Conservation (phyloP, 2,113 vertebrate species). For the Lynx canadensis region DNA sequence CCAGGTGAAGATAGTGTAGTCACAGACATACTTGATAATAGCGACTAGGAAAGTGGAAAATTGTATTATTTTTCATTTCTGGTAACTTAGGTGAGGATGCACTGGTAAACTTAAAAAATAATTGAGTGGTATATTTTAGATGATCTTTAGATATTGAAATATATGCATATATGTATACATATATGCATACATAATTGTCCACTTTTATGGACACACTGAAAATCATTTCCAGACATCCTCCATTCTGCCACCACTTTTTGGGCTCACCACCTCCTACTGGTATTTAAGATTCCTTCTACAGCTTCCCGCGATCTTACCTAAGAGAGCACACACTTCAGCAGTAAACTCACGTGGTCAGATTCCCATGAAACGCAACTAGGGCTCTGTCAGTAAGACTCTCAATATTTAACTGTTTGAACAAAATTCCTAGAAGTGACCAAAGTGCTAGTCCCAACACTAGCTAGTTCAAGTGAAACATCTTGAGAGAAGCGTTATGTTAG, state of each 20-base stretch:
- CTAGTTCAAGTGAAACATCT: no score
- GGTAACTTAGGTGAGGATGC: background rate
- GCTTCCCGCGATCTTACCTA: background rate
- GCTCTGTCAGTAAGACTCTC: background rate
- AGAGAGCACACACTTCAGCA: background rate
- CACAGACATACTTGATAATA: conserved; percentile 4
- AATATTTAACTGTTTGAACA: background rate
- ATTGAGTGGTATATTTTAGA: background rate
- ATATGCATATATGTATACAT: background rate
- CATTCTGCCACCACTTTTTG: background rate
- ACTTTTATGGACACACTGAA: background rate
- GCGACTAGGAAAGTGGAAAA: background rate
- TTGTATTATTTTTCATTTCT: conserved; percentile 19
- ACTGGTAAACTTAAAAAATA: background rate
- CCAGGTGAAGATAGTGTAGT: background rate
- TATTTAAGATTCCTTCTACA: background rate
- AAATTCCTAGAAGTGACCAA: background rate
- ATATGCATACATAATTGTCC: background rate
- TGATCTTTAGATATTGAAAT: background rate
- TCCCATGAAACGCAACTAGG: background rate
- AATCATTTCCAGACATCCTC: conserved; percentile 27
- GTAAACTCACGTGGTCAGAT: background rate
- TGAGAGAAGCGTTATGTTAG: background rate
- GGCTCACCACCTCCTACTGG: background rate
- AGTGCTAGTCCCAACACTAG: background rate